Evolutionary conservation across 64 coral and sea anemone species (phyloP).

Genomic region (Pocillopora verrucosa): DNA sequence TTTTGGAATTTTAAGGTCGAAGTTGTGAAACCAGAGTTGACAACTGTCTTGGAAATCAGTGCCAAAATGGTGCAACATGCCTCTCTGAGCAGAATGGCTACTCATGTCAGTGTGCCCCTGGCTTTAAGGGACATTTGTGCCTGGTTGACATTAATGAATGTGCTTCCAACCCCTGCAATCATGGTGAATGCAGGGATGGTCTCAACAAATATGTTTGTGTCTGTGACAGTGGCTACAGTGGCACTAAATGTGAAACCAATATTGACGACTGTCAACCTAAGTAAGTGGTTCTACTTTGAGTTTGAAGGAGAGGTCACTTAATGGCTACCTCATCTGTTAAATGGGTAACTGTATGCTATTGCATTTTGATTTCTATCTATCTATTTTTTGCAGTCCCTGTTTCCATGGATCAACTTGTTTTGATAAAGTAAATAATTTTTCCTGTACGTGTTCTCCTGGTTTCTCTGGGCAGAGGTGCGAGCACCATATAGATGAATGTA

Average conservation of each 20-base stretch:
- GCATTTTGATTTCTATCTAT: neutral
- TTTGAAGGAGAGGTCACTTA: neutral
- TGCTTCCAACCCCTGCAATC: constrained; percentile 48
- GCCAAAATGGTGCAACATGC: constrained; percentile 49
- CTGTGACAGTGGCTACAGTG: constrained; percentile 65
- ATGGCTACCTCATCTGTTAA: too few relatives aligned
- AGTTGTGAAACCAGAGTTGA: constrained; percentile 62
- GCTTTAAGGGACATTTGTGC: constrained; percentile 50
- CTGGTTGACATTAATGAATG: constrained; percentile 74
- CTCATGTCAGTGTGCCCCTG: constrained; percentile 46
- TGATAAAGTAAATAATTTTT: constrained; percentile 29
- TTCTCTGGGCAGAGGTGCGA: constrained; percentile 57
- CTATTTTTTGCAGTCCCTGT: constrained; percentile 65
- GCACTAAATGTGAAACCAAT: constrained; percentile 41
- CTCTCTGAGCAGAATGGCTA: constrained; percentile 8
- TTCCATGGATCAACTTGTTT: constrained; percentile 66
- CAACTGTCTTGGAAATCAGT: constrained; percentile 46
- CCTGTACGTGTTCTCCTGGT: constrained; percentile 28
- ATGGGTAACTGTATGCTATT: neutral
- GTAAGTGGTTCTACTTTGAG: constrained; percentile 8
- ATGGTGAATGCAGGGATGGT: constrained; percentile 57
- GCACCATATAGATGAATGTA: constrained; percentile 53
- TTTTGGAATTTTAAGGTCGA: constrained; percentile 7
- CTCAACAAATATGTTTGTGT: constrained; percentile 53
- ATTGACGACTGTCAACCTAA: constrained; percentile 84